phyloP scores from a whole-genome alignment of 2,113 vertebrate species.

The Hippocampus comes region DNA sequence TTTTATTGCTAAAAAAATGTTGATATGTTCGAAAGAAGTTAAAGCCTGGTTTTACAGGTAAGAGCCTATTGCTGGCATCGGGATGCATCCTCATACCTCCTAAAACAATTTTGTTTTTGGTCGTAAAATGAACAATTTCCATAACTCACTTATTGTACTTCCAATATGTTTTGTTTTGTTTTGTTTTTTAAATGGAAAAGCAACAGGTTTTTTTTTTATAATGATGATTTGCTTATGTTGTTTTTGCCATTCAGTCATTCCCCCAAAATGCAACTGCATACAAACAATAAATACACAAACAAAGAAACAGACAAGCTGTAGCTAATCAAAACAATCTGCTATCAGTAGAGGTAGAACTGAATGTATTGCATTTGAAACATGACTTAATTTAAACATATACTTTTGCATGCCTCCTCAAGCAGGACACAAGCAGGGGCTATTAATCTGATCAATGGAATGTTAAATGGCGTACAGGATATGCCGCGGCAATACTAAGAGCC shows the following conservation, averaged over 20 bases:
- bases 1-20: not conserved
- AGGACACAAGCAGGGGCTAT: constrained; percentile 70
- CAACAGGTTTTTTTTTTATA: not conserved
- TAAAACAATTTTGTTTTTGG: too few species aligned
- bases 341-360: not conserved
- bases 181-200: too few species aligned
- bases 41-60: too few species aligned
- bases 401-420: constrained; percentile 59
- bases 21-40: too few species aligned
- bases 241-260: too few species aligned
- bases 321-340: not conserved
- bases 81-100: too few species aligned
- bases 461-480: constrained; percentile 68
- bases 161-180: not conserved
- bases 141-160: too few species aligned
- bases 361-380: constrained; percentile 24
- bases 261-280: not conserved
- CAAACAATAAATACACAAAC: not conserved
- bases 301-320: not conserved
- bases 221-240: not conserved
- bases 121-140: too few species aligned
- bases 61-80: too few species aligned
- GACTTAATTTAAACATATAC: constrained; percentile 40
- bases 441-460: constrained; percentile 73
- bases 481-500: constrained; percentile 61